Base-by-base conservation (phyloP, 2,113 vertebrate genomes). In the Callorhinus ursinus region DNA sequence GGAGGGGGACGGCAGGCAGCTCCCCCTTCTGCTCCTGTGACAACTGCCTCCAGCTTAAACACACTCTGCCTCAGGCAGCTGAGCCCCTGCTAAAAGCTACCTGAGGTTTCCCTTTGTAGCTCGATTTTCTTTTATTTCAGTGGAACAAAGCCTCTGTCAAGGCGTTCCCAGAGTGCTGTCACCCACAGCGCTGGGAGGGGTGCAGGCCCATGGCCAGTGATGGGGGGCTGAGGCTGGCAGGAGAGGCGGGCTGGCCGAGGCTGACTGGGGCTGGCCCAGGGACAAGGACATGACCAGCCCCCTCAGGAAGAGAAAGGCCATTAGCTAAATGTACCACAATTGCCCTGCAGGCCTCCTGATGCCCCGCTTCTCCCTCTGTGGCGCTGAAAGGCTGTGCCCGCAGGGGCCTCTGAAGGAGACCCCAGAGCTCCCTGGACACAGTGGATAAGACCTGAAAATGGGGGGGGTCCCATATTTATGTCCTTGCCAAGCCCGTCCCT, bases 101-200 rank as follows among this genome's bases (percentile, higher is more conserved):
- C 96, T 95, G 95, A 97, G 96, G 96, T 95, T 97, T 97, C 71
- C 39, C 95, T 98, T 95, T 97, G 96, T 97, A 98, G 94, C 96
- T 96, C 90, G 10, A 92, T 98, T 98, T 98, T 97, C 97, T 97
- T 98, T 98, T 95, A 96, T 98, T 97, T 95, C 92, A 21, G 53
- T 51, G 63, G 97, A 97, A 98, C 98, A 98, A 98, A 97, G 93
- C 46, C 93, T 12, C 96, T 97, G 98, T 95, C 97, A 90, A 63
- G 53, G 65, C 90, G 13, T 79, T 95, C 77, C 77, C 82, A 19
- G 95, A 85, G 79, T 0, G 7, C 91, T 90, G 97, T 98, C 96
- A 96, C 93, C 83, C 59, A 39, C 39, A 39, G 39, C 3, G 4
- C 53, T 24, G 88, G 82, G 88, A 94, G 91, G 88, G 91, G 51